phyloP scores from a whole-genome alignment of 2,888 invertebrate species.

The Drosophila histrio region DNA sequence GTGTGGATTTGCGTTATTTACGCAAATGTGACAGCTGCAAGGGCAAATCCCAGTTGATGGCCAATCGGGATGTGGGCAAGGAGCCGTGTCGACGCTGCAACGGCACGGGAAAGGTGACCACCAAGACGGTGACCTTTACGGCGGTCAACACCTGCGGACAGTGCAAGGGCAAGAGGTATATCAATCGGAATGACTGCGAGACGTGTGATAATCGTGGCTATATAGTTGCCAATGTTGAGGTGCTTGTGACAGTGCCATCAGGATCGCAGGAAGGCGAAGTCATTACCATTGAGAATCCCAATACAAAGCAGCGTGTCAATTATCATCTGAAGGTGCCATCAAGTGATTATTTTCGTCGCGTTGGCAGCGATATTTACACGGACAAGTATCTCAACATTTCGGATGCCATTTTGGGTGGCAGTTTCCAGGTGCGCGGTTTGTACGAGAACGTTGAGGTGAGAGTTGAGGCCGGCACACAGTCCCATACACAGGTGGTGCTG shows the following conservation, averaged over 20 bases:
- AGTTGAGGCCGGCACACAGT: constrained; percentile 80
- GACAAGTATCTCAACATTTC: constrained; percentile 78
- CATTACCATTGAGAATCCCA: constrained; percentile 74
- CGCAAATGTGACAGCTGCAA: constrained; percentile 79
- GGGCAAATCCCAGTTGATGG: constrained; percentile 72
- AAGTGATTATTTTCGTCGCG: constrained; percentile 77
- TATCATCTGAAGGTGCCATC: constrained; percentile 70
- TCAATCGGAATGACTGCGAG: constrained; percentile 77
- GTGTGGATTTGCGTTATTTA: constrained; percentile 69
- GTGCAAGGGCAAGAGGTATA: constrained; percentile 79
- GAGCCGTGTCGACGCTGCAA: constrained; percentile 81
- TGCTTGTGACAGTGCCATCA: constrained; percentile 74
- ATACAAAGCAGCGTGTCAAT: constrained; percentile 72
- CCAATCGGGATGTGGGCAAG: constrained; percentile 61
- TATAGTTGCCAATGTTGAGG: constrained; percentile 61
- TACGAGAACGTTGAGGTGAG: constrained; percentile 77
- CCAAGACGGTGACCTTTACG: constrained; percentile 65
- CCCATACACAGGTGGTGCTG: constrained; percentile 74
- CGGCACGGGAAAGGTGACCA: constrained; percentile 76
- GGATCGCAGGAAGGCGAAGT: constrained; percentile 78
- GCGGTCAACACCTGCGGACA: constrained; percentile 64
- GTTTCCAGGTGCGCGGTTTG: constrained; percentile 77
- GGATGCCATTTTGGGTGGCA: constrained; percentile 81
- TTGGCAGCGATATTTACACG: constrained; percentile 78
- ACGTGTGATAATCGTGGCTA: constrained; percentile 79